Evolutionary conservation across 1,140 invertebrate species (phyloP).

Genomic region (Heliconius melpomene): DNA sequence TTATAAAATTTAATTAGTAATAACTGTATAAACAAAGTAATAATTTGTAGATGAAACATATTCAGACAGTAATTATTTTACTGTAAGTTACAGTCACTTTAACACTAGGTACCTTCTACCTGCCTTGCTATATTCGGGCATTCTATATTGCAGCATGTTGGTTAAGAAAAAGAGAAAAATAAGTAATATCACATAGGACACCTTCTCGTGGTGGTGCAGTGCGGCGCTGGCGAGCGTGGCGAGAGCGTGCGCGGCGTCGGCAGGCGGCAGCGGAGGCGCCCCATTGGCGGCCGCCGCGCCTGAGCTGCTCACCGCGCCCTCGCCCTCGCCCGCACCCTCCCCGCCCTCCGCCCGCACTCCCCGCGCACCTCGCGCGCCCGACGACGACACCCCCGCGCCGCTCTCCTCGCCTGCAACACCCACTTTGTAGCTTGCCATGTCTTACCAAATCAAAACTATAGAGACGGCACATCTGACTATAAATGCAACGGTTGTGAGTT

Average conservation of each 20-base stretch:
- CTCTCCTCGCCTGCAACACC: no score
- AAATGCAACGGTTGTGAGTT: no score
- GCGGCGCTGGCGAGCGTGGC: slow-evolving; percentile 79
- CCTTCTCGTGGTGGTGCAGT: slow-evolving; percentile 73
- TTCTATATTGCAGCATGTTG: no score
- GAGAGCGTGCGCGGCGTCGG: slow-evolving; percentile 75
- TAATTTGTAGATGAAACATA: slow-evolving; percentile 5
- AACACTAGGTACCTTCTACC: no score
- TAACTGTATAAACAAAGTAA: background rate
- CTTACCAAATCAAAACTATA: no score
- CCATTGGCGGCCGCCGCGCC: slow-evolving; percentile 51
- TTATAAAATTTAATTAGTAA: background rate
- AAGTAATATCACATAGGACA: slow-evolving; percentile 18
- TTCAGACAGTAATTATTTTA: background rate
- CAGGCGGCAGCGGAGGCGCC: slow-evolving; percentile 61
- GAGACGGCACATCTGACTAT: no score
- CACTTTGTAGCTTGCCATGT: no score
- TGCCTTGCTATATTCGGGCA: no score
- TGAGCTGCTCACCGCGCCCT: slow-evolving; percentile 66
- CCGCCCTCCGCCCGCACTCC: slow-evolving; percentile 32
- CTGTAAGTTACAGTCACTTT: no score
- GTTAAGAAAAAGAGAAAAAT: no score
- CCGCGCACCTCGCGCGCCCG: slow-evolving; percentile 45
- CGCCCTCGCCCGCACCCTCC: slow-evolving; percentile 50
- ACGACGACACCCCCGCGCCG: slow-evolving; percentile 51